Conservation (phyloP, 2,888 invertebrate genomes). For the Athalia rosae region DNA sequence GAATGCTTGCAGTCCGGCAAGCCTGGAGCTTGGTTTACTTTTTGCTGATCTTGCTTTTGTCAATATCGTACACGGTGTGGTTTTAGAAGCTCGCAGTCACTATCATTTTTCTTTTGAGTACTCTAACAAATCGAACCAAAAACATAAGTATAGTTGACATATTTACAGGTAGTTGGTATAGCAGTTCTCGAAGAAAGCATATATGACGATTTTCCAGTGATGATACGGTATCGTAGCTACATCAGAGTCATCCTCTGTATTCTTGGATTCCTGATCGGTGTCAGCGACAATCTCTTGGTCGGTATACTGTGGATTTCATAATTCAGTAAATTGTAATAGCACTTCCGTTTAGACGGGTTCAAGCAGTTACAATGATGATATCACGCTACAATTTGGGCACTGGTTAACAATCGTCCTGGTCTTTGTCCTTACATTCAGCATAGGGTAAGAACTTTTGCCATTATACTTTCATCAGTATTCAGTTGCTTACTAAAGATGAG, state of each 20-base stretch:
- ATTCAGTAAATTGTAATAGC: background rate
- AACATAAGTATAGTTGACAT: background rate
- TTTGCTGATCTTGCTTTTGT: background rate
- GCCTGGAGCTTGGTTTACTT: slow-evolving; percentile 27
- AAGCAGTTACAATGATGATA: background rate
- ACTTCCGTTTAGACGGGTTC: background rate
- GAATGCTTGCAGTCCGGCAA: slow-evolving; percentile 29
- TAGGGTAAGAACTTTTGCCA: slow-evolving; percentile 16
- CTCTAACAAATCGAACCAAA: background rate
- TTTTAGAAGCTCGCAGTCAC: background rate
- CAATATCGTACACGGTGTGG: slow-evolving; percentile 10
- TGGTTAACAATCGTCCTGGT: background rate
- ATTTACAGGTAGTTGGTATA: slow-evolving; percentile 21
- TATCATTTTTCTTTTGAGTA: background rate
- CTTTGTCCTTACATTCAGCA: slow-evolving; percentile 25
- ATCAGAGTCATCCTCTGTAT: slow-evolving; percentile 23
- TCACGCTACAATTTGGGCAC: background rate
- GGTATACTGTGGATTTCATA: background rate
- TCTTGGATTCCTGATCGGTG: slow-evolving; percentile 19
- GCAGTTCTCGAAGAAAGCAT: slow-evolving; percentile 31
- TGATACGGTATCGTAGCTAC: slow-evolving; percentile 22
- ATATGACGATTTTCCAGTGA: slow-evolving; percentile 28
- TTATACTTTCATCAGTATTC: background rate
- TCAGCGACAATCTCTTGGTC: slow-evolving; percentile 7
- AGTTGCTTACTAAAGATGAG: background rate